Evolutionary conservation across 2,888 invertebrate species (phyloP), one percentile per base, ranked within the genome.

Genomic region (Thumatha senex): DNA sequence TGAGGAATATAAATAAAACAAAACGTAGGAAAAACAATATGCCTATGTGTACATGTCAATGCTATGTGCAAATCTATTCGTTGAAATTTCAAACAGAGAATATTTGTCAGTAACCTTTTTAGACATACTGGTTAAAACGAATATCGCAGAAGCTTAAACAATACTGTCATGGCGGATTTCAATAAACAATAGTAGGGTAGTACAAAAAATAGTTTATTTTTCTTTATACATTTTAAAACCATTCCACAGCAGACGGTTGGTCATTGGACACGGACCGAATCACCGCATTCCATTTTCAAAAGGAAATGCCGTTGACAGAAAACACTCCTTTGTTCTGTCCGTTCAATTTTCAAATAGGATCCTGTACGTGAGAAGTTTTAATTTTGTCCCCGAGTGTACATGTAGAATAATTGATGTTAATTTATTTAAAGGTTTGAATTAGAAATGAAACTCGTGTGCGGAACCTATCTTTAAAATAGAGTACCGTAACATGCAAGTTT

Each of bases 261-360:
- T 56, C 67, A 60, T 69, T 69, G 67, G 75, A 74, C 74, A 75
- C 71, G 68, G 69, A 69, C 70, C 63, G 70, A 71, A 78, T 78
- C 76, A 77, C 75, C 76, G 74, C 78, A 78, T 85, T 85, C 84
- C 80, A 86, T 84, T 86, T 84, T 72, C 76, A 78, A 82, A 81
- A 80, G 81, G 83, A 84, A 83, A 79, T 81, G 78, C 78, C 81
- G 81, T 78, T 86, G 86, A 84, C 86, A 86, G 82, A 82, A 80
- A 81, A 80, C 78, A 78, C 77, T 82, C 80, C 85, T 87, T 86
- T 83, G 85, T 88, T 82, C 82, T 78, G 61, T 72, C 61, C 72
- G 62, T 80, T 80, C 74, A 63, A 75, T 81, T 82, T 81, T 76
- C 70, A 72, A 78, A 78, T 75, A 73, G 75, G 72, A 70, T 72